phyloP scores from a whole-genome alignment of 1,140 invertebrate species.

The Zaprionus inermis region DNA sequence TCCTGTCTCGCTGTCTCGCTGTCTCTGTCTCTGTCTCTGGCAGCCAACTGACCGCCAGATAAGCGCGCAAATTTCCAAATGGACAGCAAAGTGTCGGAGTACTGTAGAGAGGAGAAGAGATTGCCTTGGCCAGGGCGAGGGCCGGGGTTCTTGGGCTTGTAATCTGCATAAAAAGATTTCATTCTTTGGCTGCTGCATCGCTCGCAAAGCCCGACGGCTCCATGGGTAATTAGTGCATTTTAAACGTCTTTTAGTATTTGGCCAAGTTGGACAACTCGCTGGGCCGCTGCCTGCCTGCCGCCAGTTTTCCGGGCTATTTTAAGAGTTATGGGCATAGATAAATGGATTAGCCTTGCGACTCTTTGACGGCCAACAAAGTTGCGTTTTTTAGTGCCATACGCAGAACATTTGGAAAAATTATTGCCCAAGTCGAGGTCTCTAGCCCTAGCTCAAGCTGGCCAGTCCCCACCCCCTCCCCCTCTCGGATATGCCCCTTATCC shows the following conservation, averaged over 20 bases:
- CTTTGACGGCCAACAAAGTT: slow-evolving; percentile 62
- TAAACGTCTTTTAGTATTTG: slow-evolving; percentile 78
- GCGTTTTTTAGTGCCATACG: slow-evolving; percentile 28
- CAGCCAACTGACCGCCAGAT: slow-evolving; percentile 69
- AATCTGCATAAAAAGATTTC: slow-evolving; percentile 78
- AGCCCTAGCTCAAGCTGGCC: not conserved
- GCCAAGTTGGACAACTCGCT: slow-evolving; percentile 28
- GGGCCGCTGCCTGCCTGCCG: slow-evolving; percentile 27
- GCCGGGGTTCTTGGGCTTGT: slow-evolving; percentile 45
- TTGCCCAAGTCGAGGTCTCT: slow-evolving; percentile 22
- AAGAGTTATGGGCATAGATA: slow-evolving; percentile 83
- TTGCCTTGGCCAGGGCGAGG: not conserved
- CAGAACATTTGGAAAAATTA: slow-evolving; percentile 55
- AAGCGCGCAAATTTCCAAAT: slow-evolving; percentile 81
- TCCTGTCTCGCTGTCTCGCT: slow-evolving; percentile 24
- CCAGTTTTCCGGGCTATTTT: slow-evolving; percentile 81
- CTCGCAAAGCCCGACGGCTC: slow-evolving; percentile 4
- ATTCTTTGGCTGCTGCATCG: slow-evolving; percentile 24
- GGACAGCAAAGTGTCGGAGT: slow-evolving; percentile 74
- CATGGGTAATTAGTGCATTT: slow-evolving; percentile 84
- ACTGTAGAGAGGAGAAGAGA: not conserved
- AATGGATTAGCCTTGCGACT: slow-evolving; percentile 73
- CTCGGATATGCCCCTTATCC: not conserved
- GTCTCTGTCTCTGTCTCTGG: slow-evolving; percentile 49
- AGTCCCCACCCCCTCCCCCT: too few relatives aligned